Evolutionary conservation across 2,113 vertebrate species (phyloP), one percentile per base, ranked within the genome.

Genomic region (Falcunculus frontatus): DNA sequence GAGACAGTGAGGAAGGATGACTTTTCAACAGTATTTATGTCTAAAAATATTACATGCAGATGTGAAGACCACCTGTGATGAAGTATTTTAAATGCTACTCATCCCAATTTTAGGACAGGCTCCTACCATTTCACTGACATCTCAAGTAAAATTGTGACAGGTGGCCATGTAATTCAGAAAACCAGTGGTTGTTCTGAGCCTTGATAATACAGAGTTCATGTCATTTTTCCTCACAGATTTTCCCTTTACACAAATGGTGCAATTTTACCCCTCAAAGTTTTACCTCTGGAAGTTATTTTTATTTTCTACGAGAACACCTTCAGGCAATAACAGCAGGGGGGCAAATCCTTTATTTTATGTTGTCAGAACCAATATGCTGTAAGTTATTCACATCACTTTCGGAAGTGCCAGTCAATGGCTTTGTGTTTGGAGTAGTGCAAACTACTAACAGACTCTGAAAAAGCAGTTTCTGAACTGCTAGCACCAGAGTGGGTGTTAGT

Each of bases 281-380:
- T 96, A 94, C 84, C 87, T 92, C 63, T 88, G 74, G 60, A 97
- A 95, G 69, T 11, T 91, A 95, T 95, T 97, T 95, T 97, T 95
- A 84, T 97, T 97, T 97, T 88, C 76, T 77, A 75, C 81, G 93
- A 94, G 56, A 70, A 8, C 91, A 92, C 67, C 94, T 97, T 92
- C 72, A 93, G 67, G 93, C 74, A 93, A 60, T 80, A 97, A 30
- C 72, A 96, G 81, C 27, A 87, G 91, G 87, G 73, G 63, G 89
- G 42, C 29, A 96, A 95, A 92, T 94, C 52, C 79, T 95, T 96
- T 96, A 87, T 86, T 97, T 97, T 96, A 73, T 8, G 7, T 69
- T 97, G 87, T 94, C 94, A 95, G 95, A 94, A 89, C n/a, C 7
- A n/a, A 90, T 93, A 93, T 16, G 7, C 47, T 87, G 27, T 86